Percentiles rank a stretch among this genome's conserved stretches.
Evolutionary conservation across 92 coral and sea anemone genomes (phyloP).

Genomic region (Actinernus sp.): DNA sequence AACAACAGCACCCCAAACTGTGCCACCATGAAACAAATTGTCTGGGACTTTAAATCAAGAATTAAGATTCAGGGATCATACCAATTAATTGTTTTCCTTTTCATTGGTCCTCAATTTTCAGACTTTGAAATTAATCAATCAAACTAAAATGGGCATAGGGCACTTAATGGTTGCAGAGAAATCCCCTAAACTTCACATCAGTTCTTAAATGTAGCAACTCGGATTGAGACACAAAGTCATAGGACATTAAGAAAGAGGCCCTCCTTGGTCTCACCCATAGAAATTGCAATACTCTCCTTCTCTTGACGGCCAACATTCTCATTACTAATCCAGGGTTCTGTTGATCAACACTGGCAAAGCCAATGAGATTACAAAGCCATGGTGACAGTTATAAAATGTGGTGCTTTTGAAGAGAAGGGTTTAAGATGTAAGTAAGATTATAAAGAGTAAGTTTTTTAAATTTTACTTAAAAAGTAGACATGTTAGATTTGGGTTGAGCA

Average conservation of each 20-base stretch:
- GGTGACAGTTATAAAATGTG: constrained; percentile 81
- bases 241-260: constrained; percentile 80
- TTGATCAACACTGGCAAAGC: constrained; percentile 11
- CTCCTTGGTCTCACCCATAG: constrained; percentile 90
- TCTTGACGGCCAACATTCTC: constrained; percentile 87
- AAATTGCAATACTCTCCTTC: constrained; percentile 92
- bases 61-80: too few relatives aligned
- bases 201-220: constrained; percentile 74
- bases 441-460: too few relatives aligned
- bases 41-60: too few relatives aligned
- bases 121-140: too few relatives aligned
- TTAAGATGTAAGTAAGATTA: too few relatives aligned
- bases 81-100: too few relatives aligned
- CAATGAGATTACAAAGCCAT: constrained; percentile 16
- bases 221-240: constrained; percentile 90
- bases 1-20: too few relatives aligned
- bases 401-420: constrained; percentile 84
- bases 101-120: too few relatives aligned
- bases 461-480: too few relatives aligned
- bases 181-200: neutral
- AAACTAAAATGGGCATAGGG: neutral
- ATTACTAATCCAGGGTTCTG: constrained; percentile 65
- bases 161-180: neutral
- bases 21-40: too few relatives aligned
- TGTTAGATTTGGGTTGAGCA: too few relatives aligned